Percentiles rank a stretch among this genome's conserved stretches.
phyloP scores from a whole-genome alignment of 53 echinoderm and acorn worm genomes.

The Actinopyga echinites region DNA sequence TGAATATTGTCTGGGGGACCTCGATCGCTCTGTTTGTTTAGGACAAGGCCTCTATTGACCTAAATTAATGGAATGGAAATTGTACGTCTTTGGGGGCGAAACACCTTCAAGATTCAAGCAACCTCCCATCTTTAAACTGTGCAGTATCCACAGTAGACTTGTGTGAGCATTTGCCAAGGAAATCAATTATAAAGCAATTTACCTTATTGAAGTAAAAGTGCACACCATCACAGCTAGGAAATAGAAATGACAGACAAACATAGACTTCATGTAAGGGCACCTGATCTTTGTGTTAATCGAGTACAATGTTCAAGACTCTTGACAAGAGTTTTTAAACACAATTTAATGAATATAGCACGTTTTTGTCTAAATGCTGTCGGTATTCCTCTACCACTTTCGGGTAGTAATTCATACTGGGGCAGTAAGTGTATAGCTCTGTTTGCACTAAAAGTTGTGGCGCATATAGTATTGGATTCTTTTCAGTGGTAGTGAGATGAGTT shows the following conservation, averaged over 20 bases:
- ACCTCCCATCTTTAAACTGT: background rate
- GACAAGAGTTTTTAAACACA: too few species aligned
- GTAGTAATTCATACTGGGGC: too few species aligned
- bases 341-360: too few species aligned
- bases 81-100: background rate
- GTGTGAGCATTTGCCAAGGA: constrained; percentile 17
- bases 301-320: constrained; percentile 13
- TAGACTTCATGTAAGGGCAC: background rate
- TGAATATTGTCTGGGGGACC: constrained; percentile 31
- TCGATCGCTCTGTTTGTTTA: constrained; percentile 34
- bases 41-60: constrained; percentile 32
- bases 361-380: too few species aligned
- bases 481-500: too few species aligned
- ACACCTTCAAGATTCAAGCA: constrained; percentile 4
- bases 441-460: too few species aligned
- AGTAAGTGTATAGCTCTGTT: too few species aligned
- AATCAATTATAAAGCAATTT: constrained; percentile 42
- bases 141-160: background rate
- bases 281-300: constrained; percentile 27
- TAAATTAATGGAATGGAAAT: constrained; percentile 40
- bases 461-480: too few species aligned
- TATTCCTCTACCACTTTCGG: too few species aligned
- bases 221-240: background rate
- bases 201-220: constrained; percentile 33
- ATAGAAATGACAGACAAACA: constrained; percentile 6